Evolutionary conservation across 2,113 vertebrate species (phyloP), one percentile per base, ranked within the genome.

Genomic region (Mola mola): DNA sequence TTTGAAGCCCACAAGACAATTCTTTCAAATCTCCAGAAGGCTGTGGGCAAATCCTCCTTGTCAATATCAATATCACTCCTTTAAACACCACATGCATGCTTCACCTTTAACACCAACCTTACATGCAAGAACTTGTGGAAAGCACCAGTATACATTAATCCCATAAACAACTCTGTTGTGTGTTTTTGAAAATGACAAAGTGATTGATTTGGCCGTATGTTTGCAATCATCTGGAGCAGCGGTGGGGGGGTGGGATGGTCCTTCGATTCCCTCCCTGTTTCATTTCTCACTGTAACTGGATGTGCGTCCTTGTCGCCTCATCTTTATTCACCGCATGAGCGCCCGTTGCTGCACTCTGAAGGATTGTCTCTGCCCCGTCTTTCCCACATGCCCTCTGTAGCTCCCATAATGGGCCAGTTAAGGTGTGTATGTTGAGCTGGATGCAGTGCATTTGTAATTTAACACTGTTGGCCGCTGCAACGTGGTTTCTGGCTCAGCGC

Each of bases 301-400:
- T 57, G 66, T 41, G 66, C 76, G 64, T 77, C 78, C 82, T 40
- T 72, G 60, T 77, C 72, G 63, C 58, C 83, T 90, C 80, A 87
- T 87, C 65, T 67, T 76, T 77, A 87, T 85, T 83, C 82, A 70
- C 61, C 4, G 53, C 75, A 42, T 79, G 69, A 57, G 36, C 37
- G 36, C 51, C 68, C 4, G 9, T 66, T 41, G 46, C 56, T 52
- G 78, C 79, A 66, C 68, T 78, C 57, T 79, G 66, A 81, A 73
- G 78, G 74, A 87, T 86, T 81, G 64, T 76, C 53, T 82, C 66
- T 42, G 43, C 65, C 46, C 57, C 38, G 38, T 76, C 72, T 70
- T 50, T 44, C 41, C 60, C 57, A 22, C 44, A 22, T 68, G 57
- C 57, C 60, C 67, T 77, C 64, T 72, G 49, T 34, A 55, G 72